Base-by-base conservation (phyloP, 1,140 invertebrate species). In the Drosophila setifemur region DNA sequence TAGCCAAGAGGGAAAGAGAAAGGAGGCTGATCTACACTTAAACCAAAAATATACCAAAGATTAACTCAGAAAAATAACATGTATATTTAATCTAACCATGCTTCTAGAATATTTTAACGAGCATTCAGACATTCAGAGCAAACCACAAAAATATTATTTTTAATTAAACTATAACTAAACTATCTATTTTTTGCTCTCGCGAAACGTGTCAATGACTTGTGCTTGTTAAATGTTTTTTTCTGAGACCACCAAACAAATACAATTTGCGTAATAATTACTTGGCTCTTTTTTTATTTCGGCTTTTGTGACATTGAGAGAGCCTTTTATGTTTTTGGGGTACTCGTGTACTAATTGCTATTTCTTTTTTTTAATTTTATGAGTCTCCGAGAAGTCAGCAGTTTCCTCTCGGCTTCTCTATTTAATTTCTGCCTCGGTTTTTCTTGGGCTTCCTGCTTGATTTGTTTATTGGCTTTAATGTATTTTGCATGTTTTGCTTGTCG, bases 231-330 rank as follows among this genome's bases (percentile, higher is more conserved):
- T 29, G 63, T 33, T 29, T 29, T 49, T 33, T 29, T 70, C 35
- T 23, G 3, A 16, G 43, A 64, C 43, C 29, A 26, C 31, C 49
- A 37, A 48, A 68, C 49, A 69, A 55, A 69, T 69, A 60, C 68
- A 70, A 70, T 70, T 70, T 70, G 66, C 67, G 67, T 70, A 70
- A 70, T 70, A 70, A 70, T 70, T 70, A 55, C n/a, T n/a, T n/a
- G n/a, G 37, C 26, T 70, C 39, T 42, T 23, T 48, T 39, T 9
- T 48, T 16, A 33, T 52, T 47, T 57, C 18, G 40, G 12, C 19
- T 11, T 35, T 16, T 47, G 58, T 69, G 66, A 69, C 64, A 69
- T 69, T 69, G 66, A 47, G 64, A 57, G 66, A 14, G 45, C 52
- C 44, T 70, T 70, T 58, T 70, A 49, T 70, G 64, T 29, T 70